Conservation (phyloP, 2,888 invertebrate genomes). For the Drosophila nr. perissopoda region DNA sequence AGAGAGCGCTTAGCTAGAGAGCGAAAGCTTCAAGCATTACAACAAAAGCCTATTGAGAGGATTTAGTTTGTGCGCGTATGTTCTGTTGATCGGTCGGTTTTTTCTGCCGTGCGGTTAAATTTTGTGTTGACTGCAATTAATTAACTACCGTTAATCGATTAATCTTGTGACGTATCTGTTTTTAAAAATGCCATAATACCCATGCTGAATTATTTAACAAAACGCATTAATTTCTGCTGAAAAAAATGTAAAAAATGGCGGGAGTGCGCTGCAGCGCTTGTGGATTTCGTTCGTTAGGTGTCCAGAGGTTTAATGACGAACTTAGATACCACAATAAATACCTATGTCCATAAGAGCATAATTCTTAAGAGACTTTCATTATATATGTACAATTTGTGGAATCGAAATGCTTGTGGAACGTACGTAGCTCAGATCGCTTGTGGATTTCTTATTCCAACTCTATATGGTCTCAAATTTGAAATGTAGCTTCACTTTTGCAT, state of each 20-base stretch:
- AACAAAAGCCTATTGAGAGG: background rate
- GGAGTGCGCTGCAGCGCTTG: background rate
- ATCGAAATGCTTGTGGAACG: conserved; percentile 80
- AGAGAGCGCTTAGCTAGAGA: background rate
- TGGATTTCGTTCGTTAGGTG: background rate
- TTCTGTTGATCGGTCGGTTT: background rate
- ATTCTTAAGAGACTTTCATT: background rate
- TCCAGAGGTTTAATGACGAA: background rate
- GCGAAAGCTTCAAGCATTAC: background rate
- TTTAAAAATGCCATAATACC: background rate
- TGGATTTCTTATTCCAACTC: conserved; percentile 54
- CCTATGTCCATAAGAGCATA: background rate
- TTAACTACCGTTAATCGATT: background rate
- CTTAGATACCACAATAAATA: background rate
- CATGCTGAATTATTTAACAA: background rate
- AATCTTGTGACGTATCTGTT: background rate
- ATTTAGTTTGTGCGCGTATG: conserved; percentile 9
- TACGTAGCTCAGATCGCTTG: conserved; percentile 59
- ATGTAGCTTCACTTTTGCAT: background rate
- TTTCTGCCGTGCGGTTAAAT: background rate
- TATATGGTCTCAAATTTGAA: background rate
- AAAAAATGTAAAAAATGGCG: background rate
- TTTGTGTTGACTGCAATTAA: background rate
- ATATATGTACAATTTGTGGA: conserved; percentile 62
- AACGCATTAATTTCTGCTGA: background rate